Evolutionary conservation across 2,888 invertebrate species (phyloP).

Genomic region (Cyclophora punctaria): DNA sequence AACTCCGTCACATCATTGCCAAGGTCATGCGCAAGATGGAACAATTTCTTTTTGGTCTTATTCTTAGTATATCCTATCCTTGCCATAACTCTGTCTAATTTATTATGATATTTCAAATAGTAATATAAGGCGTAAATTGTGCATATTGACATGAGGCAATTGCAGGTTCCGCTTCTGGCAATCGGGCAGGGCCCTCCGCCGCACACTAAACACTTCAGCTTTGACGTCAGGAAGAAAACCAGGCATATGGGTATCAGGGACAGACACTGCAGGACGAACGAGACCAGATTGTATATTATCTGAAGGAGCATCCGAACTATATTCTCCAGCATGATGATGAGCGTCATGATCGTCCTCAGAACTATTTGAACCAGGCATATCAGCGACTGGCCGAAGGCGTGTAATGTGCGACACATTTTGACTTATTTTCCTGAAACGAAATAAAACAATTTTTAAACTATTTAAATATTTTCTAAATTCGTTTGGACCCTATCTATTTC

Average conservation of each 20-base stretch:
- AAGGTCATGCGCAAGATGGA: conserved; percentile 23
- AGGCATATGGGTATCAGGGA: conserved; percentile 56
- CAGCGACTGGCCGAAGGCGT: conserved; percentile 38
- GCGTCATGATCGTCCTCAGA: conserved; percentile 55
- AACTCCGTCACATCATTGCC: conserved; percentile 36
- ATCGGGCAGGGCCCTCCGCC: conserved; percentile 52
- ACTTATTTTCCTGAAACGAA: conserved; percentile 24
- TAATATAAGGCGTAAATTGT: conserved; percentile 29
- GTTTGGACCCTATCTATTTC: no score
- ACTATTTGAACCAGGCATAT: conserved; percentile 59
- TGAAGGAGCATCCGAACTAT: conserved; percentile 53
- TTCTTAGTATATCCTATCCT: no score
- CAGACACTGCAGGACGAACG: conserved; percentile 51
- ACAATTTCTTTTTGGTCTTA: no score
- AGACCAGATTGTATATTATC: conserved; percentile 57
- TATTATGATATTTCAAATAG: no score
- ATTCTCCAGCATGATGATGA: conserved; percentile 59
- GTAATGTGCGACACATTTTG: conserved; percentile 57
- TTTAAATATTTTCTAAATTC: no score
- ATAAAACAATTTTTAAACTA: background rate
- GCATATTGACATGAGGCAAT: conserved; percentile 50
- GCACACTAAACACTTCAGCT: conserved; percentile 53
- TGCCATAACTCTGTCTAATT: no score
- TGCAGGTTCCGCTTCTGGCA: conserved; percentile 47
- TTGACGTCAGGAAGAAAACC: conserved; percentile 48